Percentiles rank a stretch among this genome's conserved stretches.
These are phyloP conservation scores for Ceuthmochares aereus DNA, from an alignment of 2,113 vertebrate genomes.

Conservation along the genomic window DNA sequence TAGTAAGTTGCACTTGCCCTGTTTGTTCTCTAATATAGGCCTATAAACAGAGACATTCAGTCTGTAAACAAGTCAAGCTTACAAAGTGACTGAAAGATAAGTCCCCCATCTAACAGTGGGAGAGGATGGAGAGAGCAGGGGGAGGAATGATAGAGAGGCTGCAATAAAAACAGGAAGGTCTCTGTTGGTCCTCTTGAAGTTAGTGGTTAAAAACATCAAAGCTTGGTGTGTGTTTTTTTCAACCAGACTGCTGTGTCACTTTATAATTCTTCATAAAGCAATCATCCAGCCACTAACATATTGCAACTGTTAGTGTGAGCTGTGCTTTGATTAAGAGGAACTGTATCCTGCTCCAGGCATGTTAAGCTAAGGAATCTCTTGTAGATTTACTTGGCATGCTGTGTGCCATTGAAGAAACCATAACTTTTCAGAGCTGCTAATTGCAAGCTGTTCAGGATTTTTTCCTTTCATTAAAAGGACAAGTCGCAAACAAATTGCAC, in stretches of 20 bases:
- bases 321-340: constrained; percentile 60
- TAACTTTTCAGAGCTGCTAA: constrained; percentile 53
- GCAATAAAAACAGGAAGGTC: constrained; percentile 71
- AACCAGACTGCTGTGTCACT: constrained; percentile 66
- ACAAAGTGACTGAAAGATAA: constrained; percentile 68
- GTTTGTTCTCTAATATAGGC: constrained; percentile 63
- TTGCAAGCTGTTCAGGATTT: constrained; percentile 38
- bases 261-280: constrained; percentile 72
- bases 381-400: constrained; percentile 39
- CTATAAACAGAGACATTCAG: constrained; percentile 67
- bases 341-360: constrained; percentile 35
- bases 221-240: constrained; percentile 12
- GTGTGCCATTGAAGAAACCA: constrained; percentile 34
- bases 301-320: constrained; percentile 52
- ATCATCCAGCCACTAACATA: constrained; percentile 47
- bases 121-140: neutral
- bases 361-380: constrained; percentile 46
- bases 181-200: constrained; percentile 70
- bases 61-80: constrained; percentile 70
- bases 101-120: constrained; percentile 22
- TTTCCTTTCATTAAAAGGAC: constrained; percentile 23
- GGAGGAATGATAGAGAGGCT: constrained; percentile 52
- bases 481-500: neutral
- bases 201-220: constrained; percentile 69
- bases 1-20: constrained; percentile 62